Evolutionary conservation across 2,888 invertebrate species (phyloP), one percentile per base, ranked within the genome.

Genomic region (Calameuta filiformis): DNA sequence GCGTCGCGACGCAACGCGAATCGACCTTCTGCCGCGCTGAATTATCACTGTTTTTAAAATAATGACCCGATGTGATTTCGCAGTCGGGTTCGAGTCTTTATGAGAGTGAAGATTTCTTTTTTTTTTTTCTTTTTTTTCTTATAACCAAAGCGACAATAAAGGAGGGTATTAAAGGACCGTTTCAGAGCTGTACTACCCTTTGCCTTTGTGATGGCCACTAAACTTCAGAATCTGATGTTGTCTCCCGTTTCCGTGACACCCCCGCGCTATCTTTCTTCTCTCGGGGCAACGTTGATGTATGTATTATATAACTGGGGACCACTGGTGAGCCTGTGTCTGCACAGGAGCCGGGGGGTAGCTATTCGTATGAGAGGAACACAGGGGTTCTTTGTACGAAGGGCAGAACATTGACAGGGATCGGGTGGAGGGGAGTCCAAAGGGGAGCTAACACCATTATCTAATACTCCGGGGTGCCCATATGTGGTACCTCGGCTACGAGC

Each of bases 341-440:
- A 56, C 40, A 56, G 40, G 40, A 56, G 95, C 90, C 95, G 94
- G 77, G 95, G 94, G 88, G 95, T 94, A 90, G 95, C 94, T 85
- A 71, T 76, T 69, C 76, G 56, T 37, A 33, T 11, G 15, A 73
- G 76, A 34, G 75, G 69, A 31, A 76, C 79, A 81, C 79, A 81
- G 83, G 85, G 85, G 86, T 83, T 85, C 88, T 87, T 89, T 87
- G 87, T 88, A 79, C 83, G 81, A 83, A 83, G 85, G 85, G 86
- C 83, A 84, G 83, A 80, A 77, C 76, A 80, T 80, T 79, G 80
- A 80, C 78, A 73, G 68, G 34, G 73, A n/a, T 74, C 68, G 81
- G 81, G 78, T 75, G 79, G 77, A 84, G 80, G 82, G 82, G 82
- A 82, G 80, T 80, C 81, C 76, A 73, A 77, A 69, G 82, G 82